Evolutionary conservation across 2,888 invertebrate genomes (phyloP).

Genomic region (Aplocera efformata): DNA sequence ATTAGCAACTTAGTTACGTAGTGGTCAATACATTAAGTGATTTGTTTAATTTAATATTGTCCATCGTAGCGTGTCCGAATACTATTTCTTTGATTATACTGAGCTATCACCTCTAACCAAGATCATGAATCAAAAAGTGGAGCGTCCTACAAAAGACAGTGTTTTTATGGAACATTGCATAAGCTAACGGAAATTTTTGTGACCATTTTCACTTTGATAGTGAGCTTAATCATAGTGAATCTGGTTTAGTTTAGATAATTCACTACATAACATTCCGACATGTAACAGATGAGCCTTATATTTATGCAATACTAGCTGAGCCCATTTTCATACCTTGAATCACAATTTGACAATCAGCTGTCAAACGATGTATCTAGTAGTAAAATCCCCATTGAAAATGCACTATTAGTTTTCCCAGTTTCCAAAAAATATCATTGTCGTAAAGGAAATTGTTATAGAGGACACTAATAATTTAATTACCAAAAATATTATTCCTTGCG

Average conservation of each 20-base stretch:
- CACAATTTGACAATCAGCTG: no score
- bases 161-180: slow-evolving; percentile 19
- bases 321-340: background rate
- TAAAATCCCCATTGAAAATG: no score
- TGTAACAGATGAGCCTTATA: background rate
- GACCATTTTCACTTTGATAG: slow-evolving; percentile 23
- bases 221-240: slow-evolving; percentile 14
- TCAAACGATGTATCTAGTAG: no score
- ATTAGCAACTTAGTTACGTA: no score
- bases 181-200: slow-evolving; percentile 18
- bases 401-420: no score
- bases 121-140: slow-evolving; percentile 22
- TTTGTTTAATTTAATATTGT: slow-evolving; percentile 4
- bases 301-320: background rate
- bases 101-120: slow-evolving; percentile 15
- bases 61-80: slow-evolving; percentile 2
- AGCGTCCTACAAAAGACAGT: slow-evolving; percentile 23
- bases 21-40: no score
- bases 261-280: background rate
- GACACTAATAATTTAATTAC: no score
- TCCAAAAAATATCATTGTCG: no score
- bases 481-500: no score
- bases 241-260: slow-evolving; percentile 2
- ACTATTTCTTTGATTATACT: slow-evolving; percentile 10
- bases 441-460: no score